Conservation (phyloP, 2,888 invertebrate species). For the Gastrophysa polygoni region DNA sequence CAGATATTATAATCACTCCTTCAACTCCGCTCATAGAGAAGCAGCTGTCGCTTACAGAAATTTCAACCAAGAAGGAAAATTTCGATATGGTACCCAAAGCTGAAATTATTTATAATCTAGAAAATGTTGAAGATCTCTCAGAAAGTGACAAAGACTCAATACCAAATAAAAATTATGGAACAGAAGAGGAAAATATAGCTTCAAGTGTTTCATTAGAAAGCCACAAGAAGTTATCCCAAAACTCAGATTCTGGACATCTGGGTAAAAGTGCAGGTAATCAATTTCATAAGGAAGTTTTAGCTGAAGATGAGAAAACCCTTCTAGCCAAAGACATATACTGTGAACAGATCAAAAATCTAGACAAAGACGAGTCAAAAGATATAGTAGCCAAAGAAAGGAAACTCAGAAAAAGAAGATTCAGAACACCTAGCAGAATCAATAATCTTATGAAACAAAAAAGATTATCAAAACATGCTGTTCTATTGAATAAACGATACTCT, state of each 20-base stretch:
- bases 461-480: constrained; percentile 11
- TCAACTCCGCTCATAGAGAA: constrained; percentile 22
- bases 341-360: neutral
- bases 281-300: neutral
- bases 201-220: no score
- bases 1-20: constrained; percentile 23
- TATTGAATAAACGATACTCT: constrained; percentile 12
- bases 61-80: neutral
- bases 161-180: neutral
- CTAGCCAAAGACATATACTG: no score
- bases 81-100: neutral
- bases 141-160: neutral
- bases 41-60: neutral
- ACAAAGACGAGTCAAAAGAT: neutral
- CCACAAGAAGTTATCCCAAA: no score
- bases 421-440: neutral
- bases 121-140: neutral
- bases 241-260: no score
- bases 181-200: neutral
- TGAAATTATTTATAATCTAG: neutral
- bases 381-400: neutral
- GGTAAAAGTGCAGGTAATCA: no score
- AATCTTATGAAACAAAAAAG: neutral
- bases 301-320: neutral
- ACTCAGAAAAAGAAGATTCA: neutral